These are phyloP conservation scores for Temnothorax ravouxi DNA, from an alignment of 2,888 invertebrate species.

Conservation along the genomic window DNA sequence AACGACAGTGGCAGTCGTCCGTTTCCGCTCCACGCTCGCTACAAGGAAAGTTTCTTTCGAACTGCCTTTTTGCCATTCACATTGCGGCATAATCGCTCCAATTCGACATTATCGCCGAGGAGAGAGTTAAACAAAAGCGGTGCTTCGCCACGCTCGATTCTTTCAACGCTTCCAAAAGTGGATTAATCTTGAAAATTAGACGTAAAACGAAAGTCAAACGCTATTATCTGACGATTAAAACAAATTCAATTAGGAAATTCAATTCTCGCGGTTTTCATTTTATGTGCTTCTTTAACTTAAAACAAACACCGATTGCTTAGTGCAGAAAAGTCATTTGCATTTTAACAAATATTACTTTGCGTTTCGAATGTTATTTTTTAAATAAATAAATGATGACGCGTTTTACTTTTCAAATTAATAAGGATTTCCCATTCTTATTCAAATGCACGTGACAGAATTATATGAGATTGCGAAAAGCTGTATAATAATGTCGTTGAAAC, in stretches of 20 bases:
- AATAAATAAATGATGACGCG: constrained; percentile 19
- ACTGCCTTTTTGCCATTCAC: constrained; percentile 57
- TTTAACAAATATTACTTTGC: not conserved
- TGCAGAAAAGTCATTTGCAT: not conserved
- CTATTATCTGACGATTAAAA: constrained; percentile 20
- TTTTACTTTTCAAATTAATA: not conserved
- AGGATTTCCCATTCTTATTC: constrained; percentile 6
- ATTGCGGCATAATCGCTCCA: constrained; percentile 51
- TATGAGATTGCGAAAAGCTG: not conserved
- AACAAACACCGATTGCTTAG: not conserved
- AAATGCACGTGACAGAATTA: constrained; percentile 9
- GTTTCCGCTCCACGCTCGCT: constrained; percentile 62
- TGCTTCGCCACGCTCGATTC: constrained; percentile 6
- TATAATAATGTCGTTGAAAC: constrained; percentile 21
- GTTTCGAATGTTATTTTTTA: not conserved
- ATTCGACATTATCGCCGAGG: constrained; percentile 45
- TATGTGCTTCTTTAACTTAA: not conserved
- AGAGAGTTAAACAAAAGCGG: constrained; percentile 5
- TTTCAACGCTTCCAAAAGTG: constrained; percentile 14
- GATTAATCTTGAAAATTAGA: constrained; percentile 26
- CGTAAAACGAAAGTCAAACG: not conserved
- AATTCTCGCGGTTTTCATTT: not conserved
- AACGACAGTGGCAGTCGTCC: constrained; percentile 69
- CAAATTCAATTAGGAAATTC: constrained; percentile 1
- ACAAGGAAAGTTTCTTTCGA: constrained; percentile 55